Evolutionary conservation across 2,888 invertebrate species (phyloP).

Genomic region (Zeuzera pyrina): DNA sequence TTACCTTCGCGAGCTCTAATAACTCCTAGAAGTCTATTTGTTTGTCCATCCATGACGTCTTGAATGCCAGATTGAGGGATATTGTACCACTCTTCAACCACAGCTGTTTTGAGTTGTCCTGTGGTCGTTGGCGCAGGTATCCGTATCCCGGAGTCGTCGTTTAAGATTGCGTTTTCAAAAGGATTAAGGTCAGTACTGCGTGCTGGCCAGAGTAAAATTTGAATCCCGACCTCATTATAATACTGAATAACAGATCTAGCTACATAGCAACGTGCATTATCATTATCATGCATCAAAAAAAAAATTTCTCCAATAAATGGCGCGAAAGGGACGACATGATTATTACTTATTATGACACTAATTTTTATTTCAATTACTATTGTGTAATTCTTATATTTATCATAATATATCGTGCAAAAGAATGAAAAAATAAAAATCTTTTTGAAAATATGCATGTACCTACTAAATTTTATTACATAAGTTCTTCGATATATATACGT

Average conservation of each 20-base stretch:
- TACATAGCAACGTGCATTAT: too few species aligned
- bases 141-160: not conserved
- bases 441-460: too few species aligned
- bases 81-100: not conserved
- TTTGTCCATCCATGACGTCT: not conserved
- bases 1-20: not conserved
- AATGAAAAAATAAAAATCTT: too few species aligned
- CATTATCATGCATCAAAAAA: too few species aligned
- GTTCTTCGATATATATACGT: too few species aligned
- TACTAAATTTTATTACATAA: too few species aligned
- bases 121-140: not conserved
- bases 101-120: not conserved
- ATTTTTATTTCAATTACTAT: too few species aligned
- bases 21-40: not conserved
- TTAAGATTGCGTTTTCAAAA: not conserved
- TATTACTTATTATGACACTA: too few species aligned
- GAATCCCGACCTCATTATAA: not conserved
- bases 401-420: too few species aligned
- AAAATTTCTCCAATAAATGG: not conserved
- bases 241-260: not conserved
- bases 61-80: not conserved
- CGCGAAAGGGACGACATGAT: not conserved
- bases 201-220: not conserved
- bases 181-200: not conserved
- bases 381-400: too few species aligned